Base-by-base conservation (phyloP, 2,888 invertebrate genomes). In the Crossocerus cetratus region DNA sequence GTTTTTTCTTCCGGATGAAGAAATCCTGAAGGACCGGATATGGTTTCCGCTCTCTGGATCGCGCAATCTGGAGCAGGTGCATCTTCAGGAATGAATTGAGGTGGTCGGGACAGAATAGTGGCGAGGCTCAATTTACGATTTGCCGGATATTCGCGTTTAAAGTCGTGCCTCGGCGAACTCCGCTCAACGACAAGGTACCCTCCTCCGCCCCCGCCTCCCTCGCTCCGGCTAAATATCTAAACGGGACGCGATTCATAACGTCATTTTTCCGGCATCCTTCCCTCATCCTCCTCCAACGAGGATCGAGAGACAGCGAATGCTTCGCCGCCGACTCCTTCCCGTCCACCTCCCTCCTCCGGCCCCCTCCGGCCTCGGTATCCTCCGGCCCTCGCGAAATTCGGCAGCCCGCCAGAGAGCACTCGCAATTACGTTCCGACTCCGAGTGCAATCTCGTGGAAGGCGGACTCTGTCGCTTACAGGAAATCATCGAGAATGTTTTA, bases 1-100 rank as follows among this genome's bases (percentile, higher is more conserved):
- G 60, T 56, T 69, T 73, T 67, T 68, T 59, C 74, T 83, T 77
- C 72, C 75, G 81, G 72, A 77, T 72, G 81, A 75, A 81, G 79
- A 65, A 79, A 76, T 79, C 61, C 68, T 81, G 72, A 60, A 80
- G 74, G 61, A 72, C 65, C 75, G 75, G 70, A 68, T 65, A 67
- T 44, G 69, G 57, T 69, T 76, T 69, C 68, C 65, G 61, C 60
- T 60, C 62, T 44, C 65, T 54, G 67, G 64, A 67, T 67, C 74
- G 54, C 22, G 43, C 70, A 62, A 66, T 69, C 60, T 44, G 44
- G 66, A 63, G 55, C 65, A 74, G 74, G 66, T 75, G 74, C 54
- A 57, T 58, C 69, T 55, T 61, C 66, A 22, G 63, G 63, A 62
- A 66, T 49, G 71, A 74, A 62, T 63, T 53, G 57, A 54, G 57